Conservation (phyloP, 1,140 invertebrate species). For the Drosophila willistoni region DNA sequence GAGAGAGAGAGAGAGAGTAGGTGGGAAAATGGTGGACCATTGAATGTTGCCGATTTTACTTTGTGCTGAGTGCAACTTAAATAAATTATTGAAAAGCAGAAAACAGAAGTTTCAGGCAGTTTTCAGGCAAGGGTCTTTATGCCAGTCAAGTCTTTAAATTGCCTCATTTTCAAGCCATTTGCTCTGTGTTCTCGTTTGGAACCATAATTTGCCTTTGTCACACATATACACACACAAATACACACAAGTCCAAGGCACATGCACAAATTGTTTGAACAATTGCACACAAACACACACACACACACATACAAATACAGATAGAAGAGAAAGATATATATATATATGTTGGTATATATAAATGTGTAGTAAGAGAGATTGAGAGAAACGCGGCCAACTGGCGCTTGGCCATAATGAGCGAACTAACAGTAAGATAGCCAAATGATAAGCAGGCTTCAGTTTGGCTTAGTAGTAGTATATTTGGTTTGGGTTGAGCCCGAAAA, state of each 20-base stretch:
- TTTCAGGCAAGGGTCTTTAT: slow-evolving; percentile 9
- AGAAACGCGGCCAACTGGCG: slow-evolving; percentile 63
- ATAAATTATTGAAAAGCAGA: slow-evolving; percentile 54
- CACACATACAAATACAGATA: slow-evolving; percentile 18
- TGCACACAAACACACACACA: not conserved
- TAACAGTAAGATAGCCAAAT: slow-evolving; percentile 44
- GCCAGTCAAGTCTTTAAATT: slow-evolving; percentile 45
- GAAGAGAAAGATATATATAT: not conserved
- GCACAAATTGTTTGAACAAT: slow-evolving; percentile 17
- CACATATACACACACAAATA: slow-evolving; percentile 25
- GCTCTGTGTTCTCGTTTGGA: slow-evolving; percentile 4
- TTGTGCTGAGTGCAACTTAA: slow-evolving; percentile 62
- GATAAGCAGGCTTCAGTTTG: slow-evolving; percentile 49
- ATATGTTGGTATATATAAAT: too few species aligned
- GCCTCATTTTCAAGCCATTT: slow-evolving; percentile 43
- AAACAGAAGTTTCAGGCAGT: slow-evolving; percentile 17
- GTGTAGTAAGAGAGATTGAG: slow-evolving; percentile 14
- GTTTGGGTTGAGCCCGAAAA: slow-evolving; percentile 12
- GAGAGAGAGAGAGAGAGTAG: slow-evolving; percentile 5
- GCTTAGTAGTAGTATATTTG: not conserved
- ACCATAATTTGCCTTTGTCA: slow-evolving; percentile 66
- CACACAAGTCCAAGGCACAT: slow-evolving; percentile 17
- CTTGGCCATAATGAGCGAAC: slow-evolving; percentile 61
- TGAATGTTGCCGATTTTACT: slow-evolving; percentile 57
- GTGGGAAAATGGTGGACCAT: not conserved